phyloP scores from a whole-genome alignment of 1,140 invertebrate species.

The Thrips palmi region DNA sequence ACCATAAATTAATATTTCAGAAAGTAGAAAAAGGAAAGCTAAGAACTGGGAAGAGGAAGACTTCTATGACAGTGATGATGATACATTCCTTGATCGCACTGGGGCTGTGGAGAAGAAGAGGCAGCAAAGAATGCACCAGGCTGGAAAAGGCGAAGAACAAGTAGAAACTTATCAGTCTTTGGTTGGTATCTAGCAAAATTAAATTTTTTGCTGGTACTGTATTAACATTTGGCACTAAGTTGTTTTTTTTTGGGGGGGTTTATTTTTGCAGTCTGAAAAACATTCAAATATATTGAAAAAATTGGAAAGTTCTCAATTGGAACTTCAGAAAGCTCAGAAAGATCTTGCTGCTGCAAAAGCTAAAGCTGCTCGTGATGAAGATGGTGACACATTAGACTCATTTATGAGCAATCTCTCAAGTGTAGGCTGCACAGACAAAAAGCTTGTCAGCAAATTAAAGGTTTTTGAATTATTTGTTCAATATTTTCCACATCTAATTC shows the following conservation, averaged over 20 bases:
- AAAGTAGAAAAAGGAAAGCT: constrained; percentile 46
- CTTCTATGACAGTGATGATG: constrained; percentile 94
- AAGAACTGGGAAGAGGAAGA: constrained; percentile 75
- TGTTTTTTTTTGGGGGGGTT: constrained; percentile 6
- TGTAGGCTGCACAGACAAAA: constrained; percentile 1
- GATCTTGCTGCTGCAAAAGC: not conserved
- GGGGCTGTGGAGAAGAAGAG: constrained; percentile 82
- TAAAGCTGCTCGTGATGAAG: constrained; percentile 18
- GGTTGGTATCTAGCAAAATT: constrained; percentile 29
- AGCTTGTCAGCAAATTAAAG: not conserved
- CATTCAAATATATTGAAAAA: constrained; percentile 34
- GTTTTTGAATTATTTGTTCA: constrained; percentile 10
- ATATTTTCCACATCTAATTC: no score
- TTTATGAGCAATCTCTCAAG: constrained; percentile 44
- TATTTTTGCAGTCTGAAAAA: constrained; percentile 40
- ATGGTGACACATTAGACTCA: constrained; percentile 45
- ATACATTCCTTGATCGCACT: constrained; percentile 87
- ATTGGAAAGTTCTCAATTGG: constrained; percentile 28
- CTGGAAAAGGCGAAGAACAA: constrained; percentile 35
- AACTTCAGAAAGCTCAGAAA: constrained; percentile 16
- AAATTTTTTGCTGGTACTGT: not conserved
- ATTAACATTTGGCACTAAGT: constrained; percentile 5
- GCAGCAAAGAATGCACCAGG: constrained; percentile 49
- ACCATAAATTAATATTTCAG: constrained; percentile 20
- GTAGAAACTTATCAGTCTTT: constrained; percentile 65